phyloP scores from a whole-genome alignment of 2,797 vertebrate species.

The Sebastes miniatus region DNA sequence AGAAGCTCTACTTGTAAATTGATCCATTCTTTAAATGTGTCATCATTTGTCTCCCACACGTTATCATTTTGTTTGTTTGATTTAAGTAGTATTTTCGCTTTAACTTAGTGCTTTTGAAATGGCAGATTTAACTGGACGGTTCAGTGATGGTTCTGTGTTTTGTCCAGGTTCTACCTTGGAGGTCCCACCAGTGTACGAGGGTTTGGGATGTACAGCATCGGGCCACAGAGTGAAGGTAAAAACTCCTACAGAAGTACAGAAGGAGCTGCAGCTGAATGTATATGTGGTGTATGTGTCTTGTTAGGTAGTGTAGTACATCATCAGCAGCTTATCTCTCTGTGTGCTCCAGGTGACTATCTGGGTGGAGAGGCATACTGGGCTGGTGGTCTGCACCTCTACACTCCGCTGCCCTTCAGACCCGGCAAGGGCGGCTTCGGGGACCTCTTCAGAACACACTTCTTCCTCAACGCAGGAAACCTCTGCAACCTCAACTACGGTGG shows the following conservation, averaged over 20 bases:
- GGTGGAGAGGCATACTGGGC: constrained; percentile 97
- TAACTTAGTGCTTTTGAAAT: too few species aligned
- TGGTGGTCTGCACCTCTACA: constrained; percentile 92
- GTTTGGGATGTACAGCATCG: constrained; percentile 98
- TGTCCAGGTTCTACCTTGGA: constrained; percentile 92
- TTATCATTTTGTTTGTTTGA: not conserved
- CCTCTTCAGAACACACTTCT: constrained; percentile 96
- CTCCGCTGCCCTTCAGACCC: constrained; percentile 93
- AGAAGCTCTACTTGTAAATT: not conserved
- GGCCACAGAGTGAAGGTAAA: constrained; percentile 95
- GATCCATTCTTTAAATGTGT: not conserved
- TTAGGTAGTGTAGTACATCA: not conserved
- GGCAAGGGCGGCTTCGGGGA: constrained; percentile 94
- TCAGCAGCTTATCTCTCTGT: not conserved
- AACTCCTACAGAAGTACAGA: not conserved
- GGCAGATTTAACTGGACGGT: not conserved
- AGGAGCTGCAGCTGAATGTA: not conserved
- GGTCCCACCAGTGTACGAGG: constrained; percentile 95
- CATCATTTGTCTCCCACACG: not conserved
- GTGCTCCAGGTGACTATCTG: constrained; percentile 89
- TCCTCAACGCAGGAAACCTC: constrained; percentile 96
- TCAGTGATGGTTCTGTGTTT: not conserved
- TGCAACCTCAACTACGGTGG: constrained; percentile 96
- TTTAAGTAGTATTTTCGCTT: not conserved
- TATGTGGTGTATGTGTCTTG: not conserved